phyloP scores from a whole-genome alignment of 1,140 invertebrate species.

The Delia radicum region DNA sequence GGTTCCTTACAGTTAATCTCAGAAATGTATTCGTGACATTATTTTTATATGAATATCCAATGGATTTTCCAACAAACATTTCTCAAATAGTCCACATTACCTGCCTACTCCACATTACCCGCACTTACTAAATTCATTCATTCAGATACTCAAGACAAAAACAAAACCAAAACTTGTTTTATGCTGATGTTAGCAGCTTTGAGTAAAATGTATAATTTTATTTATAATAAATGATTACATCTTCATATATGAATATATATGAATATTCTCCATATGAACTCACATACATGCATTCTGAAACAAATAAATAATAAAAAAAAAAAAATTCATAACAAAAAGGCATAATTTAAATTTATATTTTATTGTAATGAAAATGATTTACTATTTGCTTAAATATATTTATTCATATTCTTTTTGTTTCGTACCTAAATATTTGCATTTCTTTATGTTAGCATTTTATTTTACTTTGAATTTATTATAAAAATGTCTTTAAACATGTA shows the following conservation, averaged over 20 bases:
- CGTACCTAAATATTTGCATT: background rate
- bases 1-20: no score
- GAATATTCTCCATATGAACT: background rate
- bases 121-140: background rate
- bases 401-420: background rate
- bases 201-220: background rate
- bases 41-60: no score
- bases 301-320: background rate
- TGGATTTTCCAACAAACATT: no score
- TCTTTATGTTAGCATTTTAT: background rate
- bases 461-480: background rate
- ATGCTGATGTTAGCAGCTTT: background rate
- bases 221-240: background rate
- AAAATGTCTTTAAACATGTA: background rate
- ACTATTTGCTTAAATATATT: background rate
- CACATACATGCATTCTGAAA: background rate
- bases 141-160: background rate
- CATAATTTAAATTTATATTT: background rate
- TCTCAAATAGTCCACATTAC: no score
- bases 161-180: background rate
- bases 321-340: no score
- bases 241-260: background rate
- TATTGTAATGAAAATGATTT: background rate
- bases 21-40: no score
- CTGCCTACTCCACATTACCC: no score